Base-by-base conservation (phyloP, 2,797 vertebrate species). In the Hippocampus kuda region DNA sequence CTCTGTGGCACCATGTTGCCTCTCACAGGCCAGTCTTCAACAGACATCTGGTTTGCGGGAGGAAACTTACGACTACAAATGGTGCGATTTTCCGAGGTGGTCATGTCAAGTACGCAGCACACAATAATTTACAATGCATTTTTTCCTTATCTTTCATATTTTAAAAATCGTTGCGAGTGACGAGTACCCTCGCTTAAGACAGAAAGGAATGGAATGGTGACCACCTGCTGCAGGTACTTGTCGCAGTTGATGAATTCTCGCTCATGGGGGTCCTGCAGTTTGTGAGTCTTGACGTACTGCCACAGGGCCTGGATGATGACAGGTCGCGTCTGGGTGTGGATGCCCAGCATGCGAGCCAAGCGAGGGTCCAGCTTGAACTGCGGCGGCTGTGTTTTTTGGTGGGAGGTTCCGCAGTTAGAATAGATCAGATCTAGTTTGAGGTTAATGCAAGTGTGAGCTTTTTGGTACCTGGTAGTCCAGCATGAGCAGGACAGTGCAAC, bases 261-360 rank as follows among this genome's bases (percentile, higher is more conserved):
- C 84, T 99, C 97, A 12, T 99, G 97, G 53, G 96, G 95, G 79
- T 99, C 96, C 89, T 99, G 96, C 30, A 99, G 94, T 79, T 98
- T 99, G 87, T 99, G 97, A 75, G 96, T 99, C 87, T 99, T 99
- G 81, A 99, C 96, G n/a, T 99, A 99, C 69, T 99, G 97, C 97
- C 97, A 99, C 71, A 99, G 85, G 8, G 97, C 97, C 91, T 99
- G 97, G 79, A 99, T 98, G 88, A 99, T 99, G 74, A 99, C 97
- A 0, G 97, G 97, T 66, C 97, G 91, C 57, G 97, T 99, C 89
- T 99, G 97, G 34, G 97, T 99, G 87, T 99, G 97, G 74, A 99
- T 98, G 1, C 97, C 96, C 84, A 99, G 72, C 75, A 99, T 93
- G 9, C 97, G 95, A 77, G 97, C 97, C 88, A 99, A 83, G 10